phyloP scores from a whole-genome alignment of 2,888 invertebrate genomes.

The Nephrocerus scutellatus region DNA sequence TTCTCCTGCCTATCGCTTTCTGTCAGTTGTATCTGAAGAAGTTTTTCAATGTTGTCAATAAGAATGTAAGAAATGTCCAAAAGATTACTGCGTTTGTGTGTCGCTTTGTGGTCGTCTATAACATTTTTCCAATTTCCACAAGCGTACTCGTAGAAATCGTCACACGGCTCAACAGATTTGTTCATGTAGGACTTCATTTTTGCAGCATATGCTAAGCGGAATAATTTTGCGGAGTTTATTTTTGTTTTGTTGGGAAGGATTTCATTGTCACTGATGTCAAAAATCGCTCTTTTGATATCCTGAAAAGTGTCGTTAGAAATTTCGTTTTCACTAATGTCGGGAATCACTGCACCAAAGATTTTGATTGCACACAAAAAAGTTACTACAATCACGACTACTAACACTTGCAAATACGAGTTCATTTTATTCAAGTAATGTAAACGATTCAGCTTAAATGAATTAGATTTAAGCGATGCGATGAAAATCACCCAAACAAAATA shows the following conservation, averaged over 20 bases:
- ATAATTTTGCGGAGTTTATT: slow-evolving; percentile 1
- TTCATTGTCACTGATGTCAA: not conserved
- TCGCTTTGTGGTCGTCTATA: slow-evolving; percentile 24
- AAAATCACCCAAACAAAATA: too few species aligned
- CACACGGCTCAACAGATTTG: slow-evolving; percentile 33
- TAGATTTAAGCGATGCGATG: too few species aligned
- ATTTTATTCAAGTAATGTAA: too few species aligned
- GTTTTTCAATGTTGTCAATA: slow-evolving; percentile 23
- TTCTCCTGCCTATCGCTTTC: slow-evolving; percentile 9
- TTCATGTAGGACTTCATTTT: slow-evolving; percentile 40
- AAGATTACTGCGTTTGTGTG: slow-evolving; percentile 32
- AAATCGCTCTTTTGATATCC: too few species aligned
- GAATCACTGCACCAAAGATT: too few species aligned
- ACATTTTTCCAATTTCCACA: slow-evolving; percentile 40
- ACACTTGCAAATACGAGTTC: too few species aligned
- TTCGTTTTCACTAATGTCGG: too few species aligned
- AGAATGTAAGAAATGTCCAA: slow-evolving; percentile 33
- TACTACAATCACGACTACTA: too few species aligned
- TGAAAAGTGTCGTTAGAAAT: too few species aligned
- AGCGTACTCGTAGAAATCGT: slow-evolving; percentile 42
- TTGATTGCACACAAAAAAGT: too few species aligned
- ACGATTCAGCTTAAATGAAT: too few species aligned
- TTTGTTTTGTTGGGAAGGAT: not conserved
- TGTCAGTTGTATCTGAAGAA: slow-evolving; percentile 22
- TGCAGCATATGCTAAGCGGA: slow-evolving; percentile 29